Conservation (phyloP, 2,113 vertebrate species). For the Vombatus ursinus region DNA sequence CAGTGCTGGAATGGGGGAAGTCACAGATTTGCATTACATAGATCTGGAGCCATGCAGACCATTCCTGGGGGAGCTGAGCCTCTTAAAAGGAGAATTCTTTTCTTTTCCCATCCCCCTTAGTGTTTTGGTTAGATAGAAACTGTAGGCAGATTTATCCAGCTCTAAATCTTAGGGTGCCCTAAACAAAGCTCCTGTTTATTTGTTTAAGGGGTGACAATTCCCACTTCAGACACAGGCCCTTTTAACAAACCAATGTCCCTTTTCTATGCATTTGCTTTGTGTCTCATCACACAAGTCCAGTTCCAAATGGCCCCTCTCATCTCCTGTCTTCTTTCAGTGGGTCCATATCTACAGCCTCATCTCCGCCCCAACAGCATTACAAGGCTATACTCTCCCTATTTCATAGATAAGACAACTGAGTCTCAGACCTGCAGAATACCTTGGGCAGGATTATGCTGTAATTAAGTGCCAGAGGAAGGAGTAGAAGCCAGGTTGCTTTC, state of each 20-base stretch:
- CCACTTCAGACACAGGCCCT: rapidly evolving
- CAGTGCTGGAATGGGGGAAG: neutral
- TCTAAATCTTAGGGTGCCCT: neutral
- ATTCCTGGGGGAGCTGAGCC: neutral
- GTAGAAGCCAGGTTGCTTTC: neutral
- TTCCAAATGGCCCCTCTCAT: neutral
- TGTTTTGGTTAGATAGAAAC: neutral
- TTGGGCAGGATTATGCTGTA: neutral
- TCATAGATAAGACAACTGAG: neutral
- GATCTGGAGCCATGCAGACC: neutral
- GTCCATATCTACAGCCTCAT: neutral
- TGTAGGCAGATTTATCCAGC: neutral
- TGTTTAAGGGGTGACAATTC: neutral
- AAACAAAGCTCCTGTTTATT: neutral
- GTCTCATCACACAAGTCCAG: neutral
- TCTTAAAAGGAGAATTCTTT: neutral
- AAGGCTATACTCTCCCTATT: neutral
- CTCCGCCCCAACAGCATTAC: neutral
- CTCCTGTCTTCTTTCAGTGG: neutral
- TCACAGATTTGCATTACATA: neutral
- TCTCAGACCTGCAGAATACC: too few species aligned
- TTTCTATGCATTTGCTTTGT: neutral
- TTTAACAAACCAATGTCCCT: neutral
- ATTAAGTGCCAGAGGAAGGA: neutral
- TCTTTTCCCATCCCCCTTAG: neutral